Evolutionary conservation across 2,888 invertebrate species (phyloP).

Genomic region (Lasioglossum figueresi): DNA sequence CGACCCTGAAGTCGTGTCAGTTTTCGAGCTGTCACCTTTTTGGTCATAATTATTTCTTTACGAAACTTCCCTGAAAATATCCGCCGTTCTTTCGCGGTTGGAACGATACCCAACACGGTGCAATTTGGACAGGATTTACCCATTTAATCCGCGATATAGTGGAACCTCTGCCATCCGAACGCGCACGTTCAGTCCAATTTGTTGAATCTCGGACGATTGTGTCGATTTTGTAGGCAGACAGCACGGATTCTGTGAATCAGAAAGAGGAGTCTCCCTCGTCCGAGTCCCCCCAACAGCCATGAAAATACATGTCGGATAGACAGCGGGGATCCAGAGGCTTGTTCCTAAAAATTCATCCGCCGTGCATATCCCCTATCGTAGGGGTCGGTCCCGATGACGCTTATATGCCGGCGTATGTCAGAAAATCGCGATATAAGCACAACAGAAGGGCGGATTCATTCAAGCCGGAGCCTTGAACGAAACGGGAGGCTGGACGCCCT

Average conservation of each 20-base stretch:
- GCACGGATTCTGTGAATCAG: neutral
- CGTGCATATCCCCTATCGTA: conserved; percentile 19
- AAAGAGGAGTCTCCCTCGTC: neutral
- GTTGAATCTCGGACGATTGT: neutral
- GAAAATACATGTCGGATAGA: conserved; percentile 22
- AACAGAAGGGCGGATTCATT: conserved; percentile 49
- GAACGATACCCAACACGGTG: neutral
- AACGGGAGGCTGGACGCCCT: conserved; percentile 31
- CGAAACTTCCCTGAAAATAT: accelerated
- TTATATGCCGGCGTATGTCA: conserved; percentile 47
- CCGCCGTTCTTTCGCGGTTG: neutral
- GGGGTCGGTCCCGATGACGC: conserved; percentile 30
- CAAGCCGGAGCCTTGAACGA: conserved; percentile 32
- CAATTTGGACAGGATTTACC: accelerated
- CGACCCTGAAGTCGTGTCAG: neutral
- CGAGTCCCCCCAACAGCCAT: conserved; percentile 2
- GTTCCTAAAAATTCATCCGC: conserved; percentile 33
- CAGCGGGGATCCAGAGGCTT: conserved; percentile 21
- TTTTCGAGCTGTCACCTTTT: neutral
- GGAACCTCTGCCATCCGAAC: neutral
- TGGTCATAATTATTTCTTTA: neutral
- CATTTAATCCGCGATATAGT: neutral
- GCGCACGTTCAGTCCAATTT: neutral
- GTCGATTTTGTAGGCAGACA: neutral
- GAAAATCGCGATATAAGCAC: conserved; percentile 43